Evolutionary conservation across 64 coral and sea anemone species (phyloP).

Genomic region (Montipora foliosa): DNA sequence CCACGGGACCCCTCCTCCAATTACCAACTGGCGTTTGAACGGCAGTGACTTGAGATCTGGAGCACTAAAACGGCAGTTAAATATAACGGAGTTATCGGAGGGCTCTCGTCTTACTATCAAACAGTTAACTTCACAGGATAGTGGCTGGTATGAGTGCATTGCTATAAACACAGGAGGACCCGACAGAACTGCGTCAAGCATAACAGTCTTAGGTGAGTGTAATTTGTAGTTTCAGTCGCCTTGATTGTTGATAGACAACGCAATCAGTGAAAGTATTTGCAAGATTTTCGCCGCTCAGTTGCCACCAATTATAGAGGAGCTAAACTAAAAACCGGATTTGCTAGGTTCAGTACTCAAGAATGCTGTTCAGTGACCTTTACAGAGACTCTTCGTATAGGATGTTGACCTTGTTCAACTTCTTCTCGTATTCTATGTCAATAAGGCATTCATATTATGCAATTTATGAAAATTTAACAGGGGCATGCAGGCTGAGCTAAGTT

Average conservation of each 20-base stretch:
- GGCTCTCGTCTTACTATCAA: constrained; percentile 44
- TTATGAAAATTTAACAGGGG: too few relatives aligned
- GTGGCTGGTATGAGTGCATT: constrained; percentile 80
- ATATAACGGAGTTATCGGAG: constrained; percentile 7
- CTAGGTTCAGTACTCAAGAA: too few relatives aligned
- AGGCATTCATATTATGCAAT: too few relatives aligned
- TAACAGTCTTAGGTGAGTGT: constrained; percentile 22
- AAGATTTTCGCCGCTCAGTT: background rate
- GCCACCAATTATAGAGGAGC: background rate
- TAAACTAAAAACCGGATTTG: background rate
- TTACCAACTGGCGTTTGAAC: constrained; percentile 69
- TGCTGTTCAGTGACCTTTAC: too few relatives aligned
- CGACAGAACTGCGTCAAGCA: constrained; percentile 39
- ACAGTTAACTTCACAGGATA: constrained; percentile 35
- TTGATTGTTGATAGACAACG: background rate
- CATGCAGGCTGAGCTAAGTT: too few relatives aligned
- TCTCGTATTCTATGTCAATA: too few relatives aligned
- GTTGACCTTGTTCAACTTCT: too few relatives aligned
- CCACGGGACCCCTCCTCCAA: constrained; percentile 68
- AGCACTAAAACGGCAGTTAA: constrained; percentile 44
- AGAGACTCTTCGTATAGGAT: too few relatives aligned
- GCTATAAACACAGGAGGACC: constrained; percentile 77
- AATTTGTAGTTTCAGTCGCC: background rate
- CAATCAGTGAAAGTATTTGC: background rate
- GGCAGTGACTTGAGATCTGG: constrained; percentile 42